Percentiles rank a stretch among this genome's conserved stretches.
These are phyloP conservation scores for Clitarchus hookeri DNA, from an alignment of 2,888 invertebrate species.

Conservation along the genomic window DNA sequence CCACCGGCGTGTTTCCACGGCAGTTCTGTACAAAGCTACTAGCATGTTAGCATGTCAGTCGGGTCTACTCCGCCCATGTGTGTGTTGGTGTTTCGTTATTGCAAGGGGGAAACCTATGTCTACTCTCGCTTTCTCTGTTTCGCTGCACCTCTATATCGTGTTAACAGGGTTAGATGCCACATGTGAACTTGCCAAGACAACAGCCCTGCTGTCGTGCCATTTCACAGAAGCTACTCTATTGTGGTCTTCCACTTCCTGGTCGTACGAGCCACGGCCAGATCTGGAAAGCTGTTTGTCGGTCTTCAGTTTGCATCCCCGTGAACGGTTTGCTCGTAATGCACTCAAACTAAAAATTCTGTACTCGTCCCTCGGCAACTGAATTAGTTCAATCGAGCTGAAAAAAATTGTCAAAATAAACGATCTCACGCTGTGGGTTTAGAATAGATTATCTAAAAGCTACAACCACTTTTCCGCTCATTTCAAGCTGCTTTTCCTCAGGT, in stretches of 20 bases:
- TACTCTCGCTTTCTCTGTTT: not conserved
- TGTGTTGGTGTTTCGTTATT: no score
- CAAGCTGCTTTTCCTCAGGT: not conserved
- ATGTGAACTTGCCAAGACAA: not conserved
- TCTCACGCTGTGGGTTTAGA: not conserved
- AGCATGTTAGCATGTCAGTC: no score
- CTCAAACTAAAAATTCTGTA: not conserved
- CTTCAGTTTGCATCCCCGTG: not conserved
- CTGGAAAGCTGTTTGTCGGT: not conserved
- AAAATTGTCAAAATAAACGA: not conserved
- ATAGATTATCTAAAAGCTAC: not conserved
- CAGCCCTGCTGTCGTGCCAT: not conserved
- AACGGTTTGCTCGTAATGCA: not conserved
- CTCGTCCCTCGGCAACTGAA: not conserved
- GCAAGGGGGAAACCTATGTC: not conserved
- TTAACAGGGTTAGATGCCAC: not conserved
- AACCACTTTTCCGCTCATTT: not conserved
- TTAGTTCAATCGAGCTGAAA: not conserved
- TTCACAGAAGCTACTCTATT: not conserved
- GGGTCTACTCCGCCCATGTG: no score
- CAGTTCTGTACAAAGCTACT: no score
- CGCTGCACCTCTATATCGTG: not conserved
- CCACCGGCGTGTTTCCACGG: no score
- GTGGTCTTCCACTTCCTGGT: not conserved
- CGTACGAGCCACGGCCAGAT: no score